A percentile compares a stretch with the other conserved stretches of the same genome.
Conservation (phyloP, 2,797 vertebrate species). For the Numenius phaeopus region DNA sequence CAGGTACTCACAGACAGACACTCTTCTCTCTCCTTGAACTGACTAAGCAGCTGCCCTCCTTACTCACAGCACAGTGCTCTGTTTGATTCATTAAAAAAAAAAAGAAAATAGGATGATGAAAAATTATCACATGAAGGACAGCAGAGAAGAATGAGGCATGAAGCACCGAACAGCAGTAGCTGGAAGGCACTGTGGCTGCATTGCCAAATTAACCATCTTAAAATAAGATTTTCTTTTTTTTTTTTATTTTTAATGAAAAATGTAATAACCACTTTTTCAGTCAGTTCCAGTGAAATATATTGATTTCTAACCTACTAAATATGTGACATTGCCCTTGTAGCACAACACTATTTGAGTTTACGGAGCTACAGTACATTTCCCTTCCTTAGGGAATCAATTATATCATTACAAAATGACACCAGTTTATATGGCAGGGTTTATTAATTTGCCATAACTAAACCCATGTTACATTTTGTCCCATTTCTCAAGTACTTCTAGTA, state of each 20-base stretch:
- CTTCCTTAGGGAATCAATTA: not conserved
- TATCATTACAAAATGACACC: not conserved
- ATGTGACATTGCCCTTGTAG: not conserved
- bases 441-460: not conserved
- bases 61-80: not conserved
- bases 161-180: not conserved
- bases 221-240: not conserved
- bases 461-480: not conserved
- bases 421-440: not conserved
- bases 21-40: not conserved
- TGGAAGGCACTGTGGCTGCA: not conserved
- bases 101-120: too few species aligned
- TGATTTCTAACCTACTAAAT: not conserved
- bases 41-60: not conserved
- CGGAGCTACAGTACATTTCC: not conserved
- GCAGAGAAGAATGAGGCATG: not conserved
- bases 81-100: not conserved
- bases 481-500: not conserved
- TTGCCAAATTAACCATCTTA: not conserved
- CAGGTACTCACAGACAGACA: not conserved
- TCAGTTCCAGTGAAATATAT: not conserved
- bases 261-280: not conserved
- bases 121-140: not conserved
- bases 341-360: not conserved
- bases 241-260: not conserved